Percentiles rank a stretch among this genome's conserved stretches.
Conservation (phyloP, 2,113 vertebrate species). For the Bungarus multicinctus region DNA sequence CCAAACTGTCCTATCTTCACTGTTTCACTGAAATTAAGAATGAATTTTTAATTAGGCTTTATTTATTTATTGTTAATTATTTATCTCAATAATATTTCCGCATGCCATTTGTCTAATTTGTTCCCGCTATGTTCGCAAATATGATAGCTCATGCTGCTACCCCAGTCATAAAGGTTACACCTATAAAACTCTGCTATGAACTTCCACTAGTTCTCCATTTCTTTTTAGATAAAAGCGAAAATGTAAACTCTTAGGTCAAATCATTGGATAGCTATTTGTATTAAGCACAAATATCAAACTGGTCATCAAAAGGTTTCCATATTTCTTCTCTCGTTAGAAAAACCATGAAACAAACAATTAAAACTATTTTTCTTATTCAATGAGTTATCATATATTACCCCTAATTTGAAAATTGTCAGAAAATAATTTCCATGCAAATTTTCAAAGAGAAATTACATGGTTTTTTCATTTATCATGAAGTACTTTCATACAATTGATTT, state of each 20-base stretch:
- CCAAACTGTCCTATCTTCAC: not conserved
- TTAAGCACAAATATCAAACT: constrained; percentile 81
- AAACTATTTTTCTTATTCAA: constrained; percentile 82
- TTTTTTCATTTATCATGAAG: constrained; percentile 2
- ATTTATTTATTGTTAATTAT: not conserved
- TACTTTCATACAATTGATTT: constrained; percentile 1
- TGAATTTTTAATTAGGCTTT: not conserved
- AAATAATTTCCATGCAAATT: constrained; percentile 82
- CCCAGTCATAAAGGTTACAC: not conserved
- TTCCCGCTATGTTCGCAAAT: constrained; percentile 9
- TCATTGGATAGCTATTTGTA: constrained; percentile 77
- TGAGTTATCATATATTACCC: constrained; percentile 90
- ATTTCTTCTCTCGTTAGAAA: constrained; percentile 91
- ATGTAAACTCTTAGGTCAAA: constrained; percentile 64
- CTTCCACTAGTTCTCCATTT: constrained; percentile 37
- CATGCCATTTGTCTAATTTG: not conserved
- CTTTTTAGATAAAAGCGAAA: constrained; percentile 55
- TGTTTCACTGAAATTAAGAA: not conserved
- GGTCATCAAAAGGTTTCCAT: constrained; percentile 85
- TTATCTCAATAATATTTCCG: not conserved
- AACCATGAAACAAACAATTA: constrained; percentile 93
- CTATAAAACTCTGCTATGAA: constrained; percentile 8
- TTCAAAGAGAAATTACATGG: constrained; percentile 54
- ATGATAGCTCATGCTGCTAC: not conserved
- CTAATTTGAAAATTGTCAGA: constrained; percentile 93